These are phyloP conservation scores for Augochlorella aurata DNA, from an alignment of 2,888 invertebrate species.

Conservation along the genomic window DNA sequence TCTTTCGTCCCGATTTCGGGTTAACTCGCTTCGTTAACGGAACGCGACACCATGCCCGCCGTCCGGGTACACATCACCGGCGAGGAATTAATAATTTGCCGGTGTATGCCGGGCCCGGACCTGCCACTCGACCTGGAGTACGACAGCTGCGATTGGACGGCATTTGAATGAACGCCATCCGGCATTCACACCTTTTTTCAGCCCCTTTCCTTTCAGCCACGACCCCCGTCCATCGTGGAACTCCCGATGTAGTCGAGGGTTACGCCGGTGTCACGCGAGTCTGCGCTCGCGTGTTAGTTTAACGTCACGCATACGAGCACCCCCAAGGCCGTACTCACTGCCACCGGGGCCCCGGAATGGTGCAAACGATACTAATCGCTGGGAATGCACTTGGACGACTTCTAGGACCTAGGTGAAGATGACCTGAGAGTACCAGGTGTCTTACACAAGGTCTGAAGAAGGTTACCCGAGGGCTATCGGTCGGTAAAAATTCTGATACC, in stretches of 20 bases:
- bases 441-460: too few relatives aligned
- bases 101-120: constrained; percentile 19
- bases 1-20: constrained; percentile 19
- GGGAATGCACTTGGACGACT: too few relatives aligned
- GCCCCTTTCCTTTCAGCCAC: constrained; percentile 52
- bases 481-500: too few relatives aligned
- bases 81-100: constrained; percentile 42
- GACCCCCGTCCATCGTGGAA: constrained; percentile 54
- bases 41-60: background rate
- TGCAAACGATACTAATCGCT: too few relatives aligned
- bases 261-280: constrained; percentile 62
- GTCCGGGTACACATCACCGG: background rate
- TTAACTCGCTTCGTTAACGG: constrained; percentile 34
- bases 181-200: constrained; percentile 70
- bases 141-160: constrained; percentile 58
- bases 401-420: too few relatives aligned
- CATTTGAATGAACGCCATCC: constrained; percentile 73
- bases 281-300: constrained; percentile 30
- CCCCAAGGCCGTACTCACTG: constrained; percentile 17
- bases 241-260: constrained; percentile 51
- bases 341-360: background rate
- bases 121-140: constrained; percentile 53
- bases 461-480: too few relatives aligned
- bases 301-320: constrained; percentile 35
- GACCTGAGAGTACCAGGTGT: too few relatives aligned